Base-by-base conservation (phyloP, 1,140 invertebrate species). In the Drosophila funebris region DNA sequence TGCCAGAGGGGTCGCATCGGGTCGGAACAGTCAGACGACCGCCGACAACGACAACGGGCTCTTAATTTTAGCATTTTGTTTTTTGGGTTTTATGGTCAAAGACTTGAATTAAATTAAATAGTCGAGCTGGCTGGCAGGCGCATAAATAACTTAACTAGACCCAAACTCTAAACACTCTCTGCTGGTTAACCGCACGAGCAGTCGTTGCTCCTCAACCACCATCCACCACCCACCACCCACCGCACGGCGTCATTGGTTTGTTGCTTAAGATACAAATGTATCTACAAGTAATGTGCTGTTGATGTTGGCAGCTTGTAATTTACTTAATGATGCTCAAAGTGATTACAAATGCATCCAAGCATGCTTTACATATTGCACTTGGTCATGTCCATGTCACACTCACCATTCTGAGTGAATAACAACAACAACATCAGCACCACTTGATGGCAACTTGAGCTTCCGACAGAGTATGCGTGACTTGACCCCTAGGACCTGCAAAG, bases 271-370 rank as follows among this genome's bases (percentile, higher is more conserved):
- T 75, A 75, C 63, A 76, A 64, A 73, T 79, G 69, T 73, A 64
- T 53, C 76, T 62, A 39, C 27, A 46, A 62, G 66, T 57, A 61
- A 61, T 70, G 57, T 66, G 50, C 48, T 67, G 31, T 24, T 62
- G 71, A 68, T 69, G 76, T 76, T 71, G 74, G 66, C 76, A 54
- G 60, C 64, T 72, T 79, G 57, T 69, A 73, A 48, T 83, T 84
- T 68, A 63, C 62, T 57, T 73, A 85, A 72, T 66, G 56, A 63
- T 63, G 67, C 52, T 68, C 61, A 46, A 72, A 80, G 63, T 78
- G 75, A 75, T 81, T 76, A 75, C 68, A 70, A 64, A 69, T 79
- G 73, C 74, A 68, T 44, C 33, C 46, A 29, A 70, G 68, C 73
- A 58, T 70, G 58, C 61, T 70, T 72, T 73, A 73, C 81, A 80